Percentiles rank a stretch among this genome's conserved stretches.
Conservation (phyloP, 2,113 vertebrate species). For the Cryptotis parvus region DNA sequence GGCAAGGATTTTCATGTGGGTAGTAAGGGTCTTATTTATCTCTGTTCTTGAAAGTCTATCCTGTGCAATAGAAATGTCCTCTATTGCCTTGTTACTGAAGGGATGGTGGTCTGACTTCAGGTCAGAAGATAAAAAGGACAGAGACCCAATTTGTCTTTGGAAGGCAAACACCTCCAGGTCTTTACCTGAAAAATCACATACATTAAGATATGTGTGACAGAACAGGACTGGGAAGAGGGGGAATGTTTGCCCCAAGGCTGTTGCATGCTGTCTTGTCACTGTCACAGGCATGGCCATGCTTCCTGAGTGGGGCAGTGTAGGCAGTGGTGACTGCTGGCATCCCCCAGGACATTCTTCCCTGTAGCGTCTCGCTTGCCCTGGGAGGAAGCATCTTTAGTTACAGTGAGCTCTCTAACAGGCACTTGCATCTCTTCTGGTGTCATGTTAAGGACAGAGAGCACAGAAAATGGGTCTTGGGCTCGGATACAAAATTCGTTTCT, state of each 20-base stretch:
- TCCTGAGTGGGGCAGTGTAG: fast-evolving
- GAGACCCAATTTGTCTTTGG: background rate
- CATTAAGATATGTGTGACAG: fast-evolving
- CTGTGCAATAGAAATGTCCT: no score
- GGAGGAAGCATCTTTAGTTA: background rate
- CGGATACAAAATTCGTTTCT: slow-evolving; percentile 16
- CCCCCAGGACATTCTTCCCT: fast-evolving
- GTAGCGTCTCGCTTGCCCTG: background rate
- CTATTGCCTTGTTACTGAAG: background rate
- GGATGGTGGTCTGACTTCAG: background rate
- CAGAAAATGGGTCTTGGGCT: background rate
- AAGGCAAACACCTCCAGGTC: background rate
- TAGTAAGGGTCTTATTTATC: background rate
- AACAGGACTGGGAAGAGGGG: background rate
- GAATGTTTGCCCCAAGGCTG: background rate
- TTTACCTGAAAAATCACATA: background rate
- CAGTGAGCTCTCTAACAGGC: background rate
- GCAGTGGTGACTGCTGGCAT: fast-evolving
- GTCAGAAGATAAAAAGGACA: background rate
- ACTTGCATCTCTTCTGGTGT: background rate
- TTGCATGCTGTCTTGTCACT: fast-evolving
- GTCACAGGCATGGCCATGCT: fast-evolving
- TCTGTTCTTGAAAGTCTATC: background rate
- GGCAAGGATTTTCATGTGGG: no score
- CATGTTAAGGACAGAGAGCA: background rate